phyloP scores from a whole-genome alignment of 2,113 vertebrate species.

The Odontophorus gujanensis region DNA sequence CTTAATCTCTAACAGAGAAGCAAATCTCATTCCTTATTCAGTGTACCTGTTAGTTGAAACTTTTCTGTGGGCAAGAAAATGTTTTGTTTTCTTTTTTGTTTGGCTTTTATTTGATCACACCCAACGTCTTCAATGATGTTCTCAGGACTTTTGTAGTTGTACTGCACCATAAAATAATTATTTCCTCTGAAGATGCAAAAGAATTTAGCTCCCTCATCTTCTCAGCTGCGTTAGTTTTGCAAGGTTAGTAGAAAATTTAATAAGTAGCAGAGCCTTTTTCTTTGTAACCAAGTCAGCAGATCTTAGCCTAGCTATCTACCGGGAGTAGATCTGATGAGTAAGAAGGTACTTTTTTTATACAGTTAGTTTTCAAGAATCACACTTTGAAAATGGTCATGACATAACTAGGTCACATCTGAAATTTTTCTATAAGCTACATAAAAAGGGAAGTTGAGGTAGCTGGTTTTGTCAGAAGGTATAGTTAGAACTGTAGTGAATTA shows the following conservation, averaged over 20 bases:
- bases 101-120: neutral
- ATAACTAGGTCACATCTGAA: constrained; percentile 64
- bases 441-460: constrained; percentile 58
- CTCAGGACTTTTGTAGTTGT: neutral
- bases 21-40: neutral
- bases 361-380: constrained; percentile 49
- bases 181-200: constrained; percentile 8
- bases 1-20: neutral
- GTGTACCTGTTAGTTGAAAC: neutral
- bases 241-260: constrained; percentile 59
- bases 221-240: constrained; percentile 50
- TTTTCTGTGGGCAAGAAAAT: neutral
- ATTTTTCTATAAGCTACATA: constrained; percentile 62
- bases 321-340: constrained; percentile 67
- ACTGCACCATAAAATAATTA: neutral
- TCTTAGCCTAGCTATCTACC: constrained; percentile 43
- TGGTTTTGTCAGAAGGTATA: constrained; percentile 56
- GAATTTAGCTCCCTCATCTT: neutral
- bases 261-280: constrained; percentile 50
- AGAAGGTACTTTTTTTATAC: constrained; percentile 58
- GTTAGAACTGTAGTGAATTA: constrained; percentile 28
- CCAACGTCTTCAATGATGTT: neutral
- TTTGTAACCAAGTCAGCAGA: constrained; percentile 65
- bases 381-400: constrained; percentile 61
- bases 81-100: neutral